Percentiles rank a stretch among this genome's conserved stretches.
Evolutionary conservation across 2,113 vertebrate genomes (phyloP).

Genomic region (Cepphus grylle): DNA sequence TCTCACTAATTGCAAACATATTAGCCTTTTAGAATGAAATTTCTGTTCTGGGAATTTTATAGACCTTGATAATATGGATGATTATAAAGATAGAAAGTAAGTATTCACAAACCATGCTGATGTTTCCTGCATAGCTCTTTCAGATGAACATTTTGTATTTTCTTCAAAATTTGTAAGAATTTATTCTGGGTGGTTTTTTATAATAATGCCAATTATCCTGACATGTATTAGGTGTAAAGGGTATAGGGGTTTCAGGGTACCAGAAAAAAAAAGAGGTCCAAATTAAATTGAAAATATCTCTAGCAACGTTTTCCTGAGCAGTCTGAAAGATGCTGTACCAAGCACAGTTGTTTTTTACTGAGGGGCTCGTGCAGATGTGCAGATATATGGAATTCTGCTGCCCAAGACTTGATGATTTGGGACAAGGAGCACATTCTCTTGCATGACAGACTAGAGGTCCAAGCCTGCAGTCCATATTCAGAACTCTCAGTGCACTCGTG

Average conservation of each 20-base stretch:
- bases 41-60: neutral
- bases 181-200: neutral
- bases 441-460: rapidly evolving
- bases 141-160: neutral
- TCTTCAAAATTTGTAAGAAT: neutral
- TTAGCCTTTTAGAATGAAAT: neutral
- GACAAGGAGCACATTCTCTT: neutral
- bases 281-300: neutral
- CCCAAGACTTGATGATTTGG: neutral
- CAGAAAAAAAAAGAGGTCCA: neutral
- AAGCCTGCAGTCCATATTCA: neutral
- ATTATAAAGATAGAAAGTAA: neutral
- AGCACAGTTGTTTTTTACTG: rapidly evolving
- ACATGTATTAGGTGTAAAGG: neutral
- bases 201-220: neutral
- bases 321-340: neutral
- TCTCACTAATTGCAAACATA: neutral
- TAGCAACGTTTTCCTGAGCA: neutral
- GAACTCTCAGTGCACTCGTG: neutral
- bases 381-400: neutral
- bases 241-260: neutral
- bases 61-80: neutral
- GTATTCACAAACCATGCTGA: neutral
- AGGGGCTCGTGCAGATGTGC: rapidly evolving
- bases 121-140: neutral